Evolutionary conservation across 2,888 invertebrate genomes (phyloP).

Genomic region (Biston stratarius): DNA sequence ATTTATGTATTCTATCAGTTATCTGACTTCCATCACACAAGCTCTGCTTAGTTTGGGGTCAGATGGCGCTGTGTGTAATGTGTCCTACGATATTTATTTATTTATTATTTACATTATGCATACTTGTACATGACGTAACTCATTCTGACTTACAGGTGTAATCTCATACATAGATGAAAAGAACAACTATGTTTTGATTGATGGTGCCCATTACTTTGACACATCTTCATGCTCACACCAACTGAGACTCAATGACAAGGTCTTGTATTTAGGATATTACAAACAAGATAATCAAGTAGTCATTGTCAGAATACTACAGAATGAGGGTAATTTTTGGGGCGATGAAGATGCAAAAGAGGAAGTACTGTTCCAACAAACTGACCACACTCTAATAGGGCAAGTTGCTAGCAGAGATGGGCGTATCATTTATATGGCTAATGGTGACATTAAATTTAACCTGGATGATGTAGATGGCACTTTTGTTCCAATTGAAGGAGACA

Average conservation of each 20-base stretch:
- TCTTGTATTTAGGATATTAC: conserved; percentile 86
- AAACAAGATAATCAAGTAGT: conserved; percentile 72
- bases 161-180: conserved; percentile 83
- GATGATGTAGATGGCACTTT: conserved; percentile 88
- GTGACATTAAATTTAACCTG: conserved; percentile 86
- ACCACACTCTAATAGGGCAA: conserved; percentile 73
- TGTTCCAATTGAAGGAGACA: conserved; percentile 90
- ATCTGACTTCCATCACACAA: no score
- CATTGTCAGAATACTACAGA: conserved; percentile 86
- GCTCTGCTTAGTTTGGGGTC: no score
- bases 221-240: conserved; percentile 62
- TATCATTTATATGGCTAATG: conserved; percentile 79
- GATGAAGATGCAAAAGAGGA: conserved; percentile 68
- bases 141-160: conserved; percentile 73
- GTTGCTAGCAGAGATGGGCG: conserved; percentile 68
- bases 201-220: conserved; percentile 86
- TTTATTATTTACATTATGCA: no score
- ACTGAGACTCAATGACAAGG: conserved; percentile 81
- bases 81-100: no score
- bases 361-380: conserved; percentile 61
- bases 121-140: no score
- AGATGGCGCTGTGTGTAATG: no score
- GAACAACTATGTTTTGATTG: conserved; percentile 84
- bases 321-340: conserved; percentile 83
- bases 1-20: no score